Evolutionary conservation across 2,888 invertebrate genomes (phyloP).

Genomic region (Leucania comma): DNA sequence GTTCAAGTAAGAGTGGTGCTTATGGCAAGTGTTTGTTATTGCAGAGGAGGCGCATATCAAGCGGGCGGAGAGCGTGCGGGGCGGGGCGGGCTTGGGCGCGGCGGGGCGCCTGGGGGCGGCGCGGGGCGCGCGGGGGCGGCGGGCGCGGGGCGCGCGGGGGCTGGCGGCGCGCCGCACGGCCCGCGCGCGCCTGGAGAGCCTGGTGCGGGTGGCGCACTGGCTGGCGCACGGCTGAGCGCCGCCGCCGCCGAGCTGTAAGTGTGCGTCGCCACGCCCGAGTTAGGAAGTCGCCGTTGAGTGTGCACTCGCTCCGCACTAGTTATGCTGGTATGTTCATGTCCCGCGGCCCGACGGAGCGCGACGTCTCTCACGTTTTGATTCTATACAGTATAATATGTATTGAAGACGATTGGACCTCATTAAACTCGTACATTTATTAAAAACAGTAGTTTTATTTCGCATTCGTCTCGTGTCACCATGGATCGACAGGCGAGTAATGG

Average conservation of each 20-base stretch:
- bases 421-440: slow-evolving; percentile 87
- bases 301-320: slow-evolving; percentile 68
- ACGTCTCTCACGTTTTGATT: slow-evolving; percentile 34
- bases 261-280: slow-evolving; percentile 53
- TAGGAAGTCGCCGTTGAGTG: slow-evolving; percentile 68
- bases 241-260: slow-evolving; percentile 42
- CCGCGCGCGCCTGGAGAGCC: slow-evolving; percentile 30
- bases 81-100: slow-evolving; percentile 40
- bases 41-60: slow-evolving; percentile 78
- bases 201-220: slow-evolving; percentile 49
- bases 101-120: slow-evolving; percentile 30
- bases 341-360: slow-evolving; percentile 69
- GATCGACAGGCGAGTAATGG: slow-evolving; percentile 76
- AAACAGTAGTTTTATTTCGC: slow-evolving; percentile 85
- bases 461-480: slow-evolving; percentile 69
- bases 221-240: slow-evolving; percentile 52
- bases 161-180: slow-evolving; percentile 39
- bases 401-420: slow-evolving; percentile 85
- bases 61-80: slow-evolving; percentile 63
- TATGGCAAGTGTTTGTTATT: slow-evolving; percentile 35
- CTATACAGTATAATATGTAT: slow-evolving; percentile 71
- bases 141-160: slow-evolving; percentile 24
- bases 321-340: slow-evolving; percentile 89
- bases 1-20: neutral
- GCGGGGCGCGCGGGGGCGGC: slow-evolving; percentile 36